These are phyloP conservation scores for Ochotona princeps DNA, from an alignment of 2,113 vertebrate genomes.

Conservation along the genomic window DNA sequence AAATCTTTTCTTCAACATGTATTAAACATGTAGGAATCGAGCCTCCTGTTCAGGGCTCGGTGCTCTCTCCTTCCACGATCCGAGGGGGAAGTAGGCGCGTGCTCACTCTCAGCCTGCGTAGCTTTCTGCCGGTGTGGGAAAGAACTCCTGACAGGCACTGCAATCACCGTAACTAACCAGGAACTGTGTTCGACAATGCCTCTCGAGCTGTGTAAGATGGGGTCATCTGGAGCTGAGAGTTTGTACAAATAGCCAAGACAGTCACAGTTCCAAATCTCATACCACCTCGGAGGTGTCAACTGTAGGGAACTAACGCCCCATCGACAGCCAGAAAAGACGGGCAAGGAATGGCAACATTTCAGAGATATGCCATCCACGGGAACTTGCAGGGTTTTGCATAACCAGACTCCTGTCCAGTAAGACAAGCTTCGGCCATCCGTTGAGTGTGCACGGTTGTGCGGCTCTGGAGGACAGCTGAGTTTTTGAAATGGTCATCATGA, in stretches of 20 bases:
- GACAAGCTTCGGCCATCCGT: background rate
- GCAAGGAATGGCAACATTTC: constrained; percentile 1
- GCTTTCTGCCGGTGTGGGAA: background rate
- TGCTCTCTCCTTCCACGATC: background rate
- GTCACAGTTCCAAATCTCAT: background rate
- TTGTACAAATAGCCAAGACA: background rate
- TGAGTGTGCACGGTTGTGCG: background rate
- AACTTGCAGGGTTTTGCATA: background rate
- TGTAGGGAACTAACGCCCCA: background rate
- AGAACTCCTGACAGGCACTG: background rate
- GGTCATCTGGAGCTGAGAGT: background rate
- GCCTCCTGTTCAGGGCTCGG: background rate
- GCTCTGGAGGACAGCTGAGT: background rate
- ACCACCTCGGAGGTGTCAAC: background rate
- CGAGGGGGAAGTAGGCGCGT: background rate
- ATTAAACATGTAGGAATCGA: background rate
- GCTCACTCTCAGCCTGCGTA: background rate
- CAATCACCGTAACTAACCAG: background rate
- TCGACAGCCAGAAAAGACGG: too few relatives aligned
- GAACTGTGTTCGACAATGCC: background rate
- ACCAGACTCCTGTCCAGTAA: background rate
- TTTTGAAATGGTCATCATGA: background rate
- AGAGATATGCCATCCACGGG: background rate
- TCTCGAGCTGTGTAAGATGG: background rate
- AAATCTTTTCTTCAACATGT: background rate